These are phyloP conservation scores for Drosophila nannoptera DNA, from an alignment of 1,140 invertebrate genomes.

Conservation along the genomic window DNA sequence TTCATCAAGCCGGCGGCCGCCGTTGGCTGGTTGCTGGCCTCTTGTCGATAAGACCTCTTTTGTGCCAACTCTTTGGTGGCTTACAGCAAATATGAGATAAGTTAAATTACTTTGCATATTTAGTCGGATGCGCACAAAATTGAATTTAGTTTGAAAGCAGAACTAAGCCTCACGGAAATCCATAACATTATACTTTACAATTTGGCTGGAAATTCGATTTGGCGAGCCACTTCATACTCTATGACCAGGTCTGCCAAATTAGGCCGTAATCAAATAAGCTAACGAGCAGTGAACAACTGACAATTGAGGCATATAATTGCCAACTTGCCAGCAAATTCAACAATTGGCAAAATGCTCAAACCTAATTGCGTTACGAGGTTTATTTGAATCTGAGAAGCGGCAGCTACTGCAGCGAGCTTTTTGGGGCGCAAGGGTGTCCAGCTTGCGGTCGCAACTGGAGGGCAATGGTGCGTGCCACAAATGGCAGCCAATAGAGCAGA, in stretches of 20 bases:
- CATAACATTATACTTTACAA: constrained; percentile 1
- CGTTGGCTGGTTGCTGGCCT: constrained; percentile 31
- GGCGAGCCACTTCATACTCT: not conserved
- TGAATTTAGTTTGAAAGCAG: constrained; percentile 36
- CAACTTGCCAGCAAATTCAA: constrained; percentile 37
- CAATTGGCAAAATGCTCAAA: constrained; percentile 71
- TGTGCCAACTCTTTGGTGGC: constrained; percentile 39
- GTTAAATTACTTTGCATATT: constrained; percentile 73
- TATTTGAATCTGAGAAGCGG: constrained; percentile 28
- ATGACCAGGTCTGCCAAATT: constrained; percentile 38
- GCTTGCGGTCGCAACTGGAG: constrained; percentile 52
- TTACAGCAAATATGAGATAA: constrained; percentile 59
- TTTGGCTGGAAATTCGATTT: constrained; percentile 1
- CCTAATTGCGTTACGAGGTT: constrained; percentile 58
- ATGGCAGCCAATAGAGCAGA: constrained; percentile 71
- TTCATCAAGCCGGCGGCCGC: constrained; percentile 62
- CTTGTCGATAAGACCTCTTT: constrained; percentile 55
- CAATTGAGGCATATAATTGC: constrained; percentile 73
- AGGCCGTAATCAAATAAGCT: constrained; percentile 73
- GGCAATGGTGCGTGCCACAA: constrained; percentile 60
- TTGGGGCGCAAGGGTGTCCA: constrained; percentile 28
- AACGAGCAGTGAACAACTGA: constrained; percentile 71
- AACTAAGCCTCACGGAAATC: constrained; percentile 18
- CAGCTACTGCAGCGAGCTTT: not conserved
- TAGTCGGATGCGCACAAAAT: constrained; percentile 33